Evolutionary conservation across 2,113 vertebrate genomes (phyloP), one percentile per base, ranked within the genome.

Genomic region (Mellivora capensis): DNA sequence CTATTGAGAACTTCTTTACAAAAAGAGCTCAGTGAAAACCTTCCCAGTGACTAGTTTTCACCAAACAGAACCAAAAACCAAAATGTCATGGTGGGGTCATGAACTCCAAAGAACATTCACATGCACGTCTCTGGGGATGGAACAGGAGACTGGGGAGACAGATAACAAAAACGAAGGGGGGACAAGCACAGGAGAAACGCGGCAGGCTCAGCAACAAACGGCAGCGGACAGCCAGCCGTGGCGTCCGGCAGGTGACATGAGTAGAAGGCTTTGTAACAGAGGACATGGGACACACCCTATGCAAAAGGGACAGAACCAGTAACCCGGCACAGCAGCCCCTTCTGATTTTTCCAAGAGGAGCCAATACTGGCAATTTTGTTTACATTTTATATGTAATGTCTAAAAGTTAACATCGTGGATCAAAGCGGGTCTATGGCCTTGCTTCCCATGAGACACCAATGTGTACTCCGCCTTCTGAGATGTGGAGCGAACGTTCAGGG

Each of bases 161-260:
- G 54, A 27, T 34, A 18, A 90, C 34, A 74, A 34, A 44, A 80
- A 21, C 1, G 18, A 29, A 57, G 3, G 10, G 27, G 27, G 25
- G 18, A 25, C 37, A 54, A 6, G 3, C 25, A 23, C 8, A 21
- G 7, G 15, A 37, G n/a, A 67, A 82, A 49, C 8, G 17, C 23
- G 34, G 54, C 9, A 44, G 69, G 31, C 69, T 39, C 4, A 12
- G 34, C 20, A 92, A 14, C 7, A 23, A 59, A 17, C 9, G 47
- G 64, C 54, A 31, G 67, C 0, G 9, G 44, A 39, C 2, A 0
- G 27, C 15, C 18, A 20, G 71, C 42, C 42, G 34, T 0, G 14
- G 7, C 1, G 0, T 2, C 42, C 59, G 17, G 85, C 23, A 18
- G 42, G 67, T 0, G 5, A 64, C 80, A 49, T 1, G 20, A 29